Evolutionary conservation across 2,797 vertebrate species (phyloP), one percentile per base, ranked within the genome.

Genomic region (Scomberomorus guttatus): DNA sequence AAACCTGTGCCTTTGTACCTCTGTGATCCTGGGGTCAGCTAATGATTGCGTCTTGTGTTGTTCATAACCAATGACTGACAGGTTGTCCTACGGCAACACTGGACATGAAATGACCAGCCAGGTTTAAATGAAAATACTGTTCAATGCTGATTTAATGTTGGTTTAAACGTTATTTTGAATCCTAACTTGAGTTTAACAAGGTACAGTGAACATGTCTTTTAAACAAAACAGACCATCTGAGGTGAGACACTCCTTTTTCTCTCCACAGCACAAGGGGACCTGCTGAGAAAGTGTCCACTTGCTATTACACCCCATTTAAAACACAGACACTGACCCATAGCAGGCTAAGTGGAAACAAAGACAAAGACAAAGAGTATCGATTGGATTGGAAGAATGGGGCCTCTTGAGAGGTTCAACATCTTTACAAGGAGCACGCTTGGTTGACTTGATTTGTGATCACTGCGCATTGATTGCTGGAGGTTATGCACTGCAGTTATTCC

Each of bases 321-420:
- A 81, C 61, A 46, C 50, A 72, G 50, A 79, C 77, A 71, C 77
- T 77, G 73, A 87, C 65, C 71, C 42, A 34, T 39, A 59, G 77
- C 60, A 1, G 11, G 72, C 39, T 75, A 83, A 86, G 75, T 88
- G 80, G 82, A 85, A 79, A 75, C 44, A 83, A 32, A 32, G 29
- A 32, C 29, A 32, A 32, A 32, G 81, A 88, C 82, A 86, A 85
- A 86, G 62, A 54, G 12, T 80, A 88, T 90, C 20, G 84, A 88
- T 80, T 80, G 80, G 67, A 75, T 71, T 51, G 66, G 54, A 71
- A 74, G 77, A 86, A 68, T 65, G 60, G 73, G 75, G 67, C 70
- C 69, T 79, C 78, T 58, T 63, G 63, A 77, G 80, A 80, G 71
- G 72, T 75, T 78, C 60, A 51, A 50, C 72, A 72, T 86, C 75